A percentile compares a stretch with the other conserved stretches of the same genome.
These are phyloP conservation scores for Delia radicum DNA, from an alignment of 1,140 invertebrate genomes.

Conservation along the genomic window DNA sequence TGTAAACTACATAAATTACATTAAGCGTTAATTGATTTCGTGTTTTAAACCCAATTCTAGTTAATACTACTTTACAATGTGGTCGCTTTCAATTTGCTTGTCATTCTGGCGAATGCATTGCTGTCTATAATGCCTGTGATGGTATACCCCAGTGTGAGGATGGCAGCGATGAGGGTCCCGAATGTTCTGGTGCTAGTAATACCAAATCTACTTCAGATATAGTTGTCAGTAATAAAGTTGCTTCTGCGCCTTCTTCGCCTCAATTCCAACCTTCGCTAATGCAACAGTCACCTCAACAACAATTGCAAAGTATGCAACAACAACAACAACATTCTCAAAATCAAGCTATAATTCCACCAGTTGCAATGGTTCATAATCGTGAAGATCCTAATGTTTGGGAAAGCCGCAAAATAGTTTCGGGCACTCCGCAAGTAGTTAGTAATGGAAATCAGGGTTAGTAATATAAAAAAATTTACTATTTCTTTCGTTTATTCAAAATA, in stretches of 20 bases:
- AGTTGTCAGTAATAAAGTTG: not conserved
- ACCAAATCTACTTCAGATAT: not conserved
- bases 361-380: conserved; percentile 44
- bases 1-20: not conserved
- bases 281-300: conserved; percentile 27
- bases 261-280: conserved; percentile 8
- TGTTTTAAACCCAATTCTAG: not conserved
- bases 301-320: conserved; percentile 34
- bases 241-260: not conserved
- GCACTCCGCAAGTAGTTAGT: conserved; percentile 19
- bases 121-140: conserved; percentile 92
- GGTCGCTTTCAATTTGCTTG: conserved; percentile 86
- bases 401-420: conserved; percentile 47
- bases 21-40: not conserved
- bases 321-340: conserved; percentile 34
- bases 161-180: conserved; percentile 83
- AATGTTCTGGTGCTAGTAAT: conserved; percentile 45
- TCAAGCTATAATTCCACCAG: conserved; percentile 34
- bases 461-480: too few relatives aligned
- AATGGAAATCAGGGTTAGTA: not conserved
- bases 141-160: conserved; percentile 91
- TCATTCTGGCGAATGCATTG: conserved; percentile 86
- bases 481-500: too few relatives aligned
- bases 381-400: conserved; percentile 50
- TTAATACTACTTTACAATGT: conserved; percentile 58